These are phyloP conservation scores for Agrenia bidenticulata DNA, from an alignment of 2,888 invertebrate genomes.

Conservation along the genomic window DNA sequence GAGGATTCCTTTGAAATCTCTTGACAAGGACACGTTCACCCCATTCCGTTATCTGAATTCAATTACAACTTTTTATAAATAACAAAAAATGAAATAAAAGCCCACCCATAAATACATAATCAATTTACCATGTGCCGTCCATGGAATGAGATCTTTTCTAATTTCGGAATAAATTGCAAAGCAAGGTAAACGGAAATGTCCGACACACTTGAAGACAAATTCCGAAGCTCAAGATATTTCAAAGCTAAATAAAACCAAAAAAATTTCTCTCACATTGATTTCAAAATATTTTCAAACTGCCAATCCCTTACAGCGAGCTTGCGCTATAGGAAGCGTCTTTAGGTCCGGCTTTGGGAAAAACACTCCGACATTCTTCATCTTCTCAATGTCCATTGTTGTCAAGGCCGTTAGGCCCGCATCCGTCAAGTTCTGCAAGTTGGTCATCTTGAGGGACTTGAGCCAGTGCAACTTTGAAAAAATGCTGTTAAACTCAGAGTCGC, in stretches of 20 bases:
- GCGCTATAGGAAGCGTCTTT: neutral
- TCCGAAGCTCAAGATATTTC: slow-evolving; percentile 5
- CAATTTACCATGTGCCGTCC: slow-evolving; percentile 3
- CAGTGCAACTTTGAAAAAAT: neutral
- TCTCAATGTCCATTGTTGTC: neutral
- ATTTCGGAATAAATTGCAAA: slow-evolving; percentile 15
- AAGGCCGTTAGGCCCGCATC: neutral
- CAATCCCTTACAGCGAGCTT: neutral
- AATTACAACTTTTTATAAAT: neutral
- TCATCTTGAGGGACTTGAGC: slow-evolving; percentile 8
- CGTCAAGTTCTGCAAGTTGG: neutral
- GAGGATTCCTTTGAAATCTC: slow-evolving; percentile 4
- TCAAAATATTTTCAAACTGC: too few relatives aligned
- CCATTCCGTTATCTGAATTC: slow-evolving; percentile 13
- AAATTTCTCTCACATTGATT: neutral
- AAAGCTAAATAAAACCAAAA: slow-evolving; percentile 2
- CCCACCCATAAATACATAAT: neutral
- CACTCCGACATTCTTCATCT: slow-evolving; percentile 7
- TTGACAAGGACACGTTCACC: neutral
- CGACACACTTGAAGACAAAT: neutral
- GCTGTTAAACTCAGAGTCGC: neutral
- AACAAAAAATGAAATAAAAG: neutral
- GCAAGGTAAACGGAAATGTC: slow-evolving; percentile 7
- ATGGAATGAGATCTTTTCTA: slow-evolving; percentile 6
- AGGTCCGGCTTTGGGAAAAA: neutral